phyloP scores from a whole-genome alignment of 2,797 vertebrate species.

The Lagorchestes hirsutus region DNA sequence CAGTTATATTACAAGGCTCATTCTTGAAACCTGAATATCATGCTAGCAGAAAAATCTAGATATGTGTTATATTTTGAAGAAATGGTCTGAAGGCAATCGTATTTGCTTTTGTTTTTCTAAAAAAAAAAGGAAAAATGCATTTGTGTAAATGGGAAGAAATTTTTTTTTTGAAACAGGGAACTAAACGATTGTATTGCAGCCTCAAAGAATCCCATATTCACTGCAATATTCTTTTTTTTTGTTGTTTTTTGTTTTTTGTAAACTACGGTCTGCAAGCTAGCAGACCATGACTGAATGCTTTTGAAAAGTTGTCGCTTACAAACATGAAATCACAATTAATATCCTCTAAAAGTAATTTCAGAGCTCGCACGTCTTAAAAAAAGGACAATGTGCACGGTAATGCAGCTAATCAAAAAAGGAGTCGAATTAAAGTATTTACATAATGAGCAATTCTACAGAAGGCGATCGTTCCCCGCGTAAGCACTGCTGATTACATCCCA shows the following conservation, averaged over 20 bases:
- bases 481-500: conserved; percentile 94
- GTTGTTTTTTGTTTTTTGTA: conserved; percentile 82
- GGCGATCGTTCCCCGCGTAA: conserved; percentile 90
- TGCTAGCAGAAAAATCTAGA: conserved; percentile 90
- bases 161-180: conserved; percentile 83
- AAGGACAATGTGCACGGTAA: conserved; percentile 93
- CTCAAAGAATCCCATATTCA: conserved; percentile 91
- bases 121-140: conserved; percentile 81
- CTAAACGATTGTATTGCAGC: conserved; percentile 87
- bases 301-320: conserved; percentile 92
- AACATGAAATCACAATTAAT: conserved; percentile 92
- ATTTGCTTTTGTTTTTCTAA: conserved; percentile 82
- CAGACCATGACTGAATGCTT: conserved; percentile 91
- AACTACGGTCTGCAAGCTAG: conserved; percentile 89
- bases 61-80: conserved; percentile 87
- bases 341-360: conserved; percentile 90
- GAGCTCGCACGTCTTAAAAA: conserved; percentile 90
- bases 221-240: conserved; percentile 87
- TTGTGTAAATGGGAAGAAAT: conserved; percentile 83
- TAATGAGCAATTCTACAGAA: conserved; percentile 93
- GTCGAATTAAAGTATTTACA: conserved; percentile 93
- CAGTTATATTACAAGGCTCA: conserved; percentile 88
- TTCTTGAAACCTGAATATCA: conserved; percentile 89
- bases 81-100: conserved; percentile 88
- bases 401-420: conserved; percentile 92